A percentile compares a stretch with the other conserved stretches of the same genome.
Conservation (phyloP, 2,888 invertebrate genomes). For the Andrena camellia region DNA sequence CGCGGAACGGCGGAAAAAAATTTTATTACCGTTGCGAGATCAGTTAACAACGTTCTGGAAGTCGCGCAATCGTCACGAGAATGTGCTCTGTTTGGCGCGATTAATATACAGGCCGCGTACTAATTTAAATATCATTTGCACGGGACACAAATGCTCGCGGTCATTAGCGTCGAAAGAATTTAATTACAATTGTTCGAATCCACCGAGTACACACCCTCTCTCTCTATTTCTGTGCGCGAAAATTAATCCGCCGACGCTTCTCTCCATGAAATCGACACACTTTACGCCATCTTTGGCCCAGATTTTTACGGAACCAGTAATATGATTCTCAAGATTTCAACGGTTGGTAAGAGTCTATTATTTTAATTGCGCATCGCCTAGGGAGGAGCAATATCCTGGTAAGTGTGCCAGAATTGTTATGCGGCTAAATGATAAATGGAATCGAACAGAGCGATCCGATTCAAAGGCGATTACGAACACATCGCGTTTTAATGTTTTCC, state of each 20-base stretch:
- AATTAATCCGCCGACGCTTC: conserved; percentile 53
- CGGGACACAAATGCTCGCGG: conserved; percentile 62
- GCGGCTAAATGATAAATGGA: conserved; percentile 32
- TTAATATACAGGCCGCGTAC: conserved; percentile 69
- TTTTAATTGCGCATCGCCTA: conserved; percentile 26
- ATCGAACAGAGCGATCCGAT: conserved; percentile 13
- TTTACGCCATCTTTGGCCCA: conserved; percentile 4
- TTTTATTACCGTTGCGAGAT: conserved; percentile 56
- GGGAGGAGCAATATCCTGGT: conserved; percentile 8
- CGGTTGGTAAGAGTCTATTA: conserved; percentile 26
- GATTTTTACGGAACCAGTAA: conserved; percentile 30
- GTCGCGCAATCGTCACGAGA: conserved; percentile 58
- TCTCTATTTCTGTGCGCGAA: conserved; percentile 28
- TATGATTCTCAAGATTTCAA: conserved; percentile 31
- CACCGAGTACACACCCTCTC: background rate
- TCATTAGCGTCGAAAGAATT: conserved; percentile 71
- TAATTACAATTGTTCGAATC: conserved; percentile 68
- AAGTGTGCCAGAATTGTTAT: background rate
- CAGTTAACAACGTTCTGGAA: conserved; percentile 54
- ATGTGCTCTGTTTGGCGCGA: conserved; percentile 48
- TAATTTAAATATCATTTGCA: conserved; percentile 73
- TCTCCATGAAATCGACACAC: conserved; percentile 24
- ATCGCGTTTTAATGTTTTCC: conserved; percentile 13
- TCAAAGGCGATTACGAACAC: conserved; percentile 24
- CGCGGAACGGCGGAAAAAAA: conserved; percentile 16